Percentiles rank a stretch among this genome's conserved stretches.
phyloP scores from a whole-genome alignment of 2,113 vertebrate species.

The Garra rufa region DNA sequence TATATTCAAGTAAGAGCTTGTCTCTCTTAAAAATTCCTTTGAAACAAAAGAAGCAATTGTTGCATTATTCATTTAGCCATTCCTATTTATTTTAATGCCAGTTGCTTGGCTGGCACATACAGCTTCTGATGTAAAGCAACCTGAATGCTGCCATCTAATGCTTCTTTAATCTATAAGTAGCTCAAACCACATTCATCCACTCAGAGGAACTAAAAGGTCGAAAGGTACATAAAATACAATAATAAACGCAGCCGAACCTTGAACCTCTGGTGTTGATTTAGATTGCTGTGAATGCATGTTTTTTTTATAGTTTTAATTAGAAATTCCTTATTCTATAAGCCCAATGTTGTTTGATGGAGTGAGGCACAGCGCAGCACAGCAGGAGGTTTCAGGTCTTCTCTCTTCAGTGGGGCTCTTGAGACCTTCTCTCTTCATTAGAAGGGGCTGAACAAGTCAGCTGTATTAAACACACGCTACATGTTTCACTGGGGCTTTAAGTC shows the following conservation, averaged over 20 bases:
- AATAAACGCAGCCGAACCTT: neutral
- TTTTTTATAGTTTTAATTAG: neutral
- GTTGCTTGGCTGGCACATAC: neutral
- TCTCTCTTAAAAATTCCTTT: neutral
- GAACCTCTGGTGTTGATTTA: neutral
- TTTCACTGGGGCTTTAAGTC: constrained; percentile 35
- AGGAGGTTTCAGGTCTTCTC: constrained; percentile 12
- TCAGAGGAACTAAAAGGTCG: too few relatives aligned
- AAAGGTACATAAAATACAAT: too few relatives aligned
- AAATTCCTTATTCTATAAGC: neutral
- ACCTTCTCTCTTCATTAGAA: constrained; percentile 43
- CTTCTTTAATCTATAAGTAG: neutral
- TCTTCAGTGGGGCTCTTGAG: constrained; percentile 24
- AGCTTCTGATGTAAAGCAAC: neutral
- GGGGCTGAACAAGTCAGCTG: constrained; percentile 33
- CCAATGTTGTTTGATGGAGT: constrained; percentile 15
- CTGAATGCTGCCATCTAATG: neutral
- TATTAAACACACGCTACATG: constrained; percentile 33
- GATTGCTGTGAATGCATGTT: neutral
- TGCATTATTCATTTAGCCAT: neutral
- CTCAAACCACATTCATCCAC: too few relatives aligned
- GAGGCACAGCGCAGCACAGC: constrained; percentile 2
- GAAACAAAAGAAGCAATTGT: neutral
- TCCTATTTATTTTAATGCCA: neutral
- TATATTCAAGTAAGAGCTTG: neutral